Evolutionary conservation across 2,888 invertebrate genomes (phyloP).

Genomic region (Cephus rjabovi): DNA sequence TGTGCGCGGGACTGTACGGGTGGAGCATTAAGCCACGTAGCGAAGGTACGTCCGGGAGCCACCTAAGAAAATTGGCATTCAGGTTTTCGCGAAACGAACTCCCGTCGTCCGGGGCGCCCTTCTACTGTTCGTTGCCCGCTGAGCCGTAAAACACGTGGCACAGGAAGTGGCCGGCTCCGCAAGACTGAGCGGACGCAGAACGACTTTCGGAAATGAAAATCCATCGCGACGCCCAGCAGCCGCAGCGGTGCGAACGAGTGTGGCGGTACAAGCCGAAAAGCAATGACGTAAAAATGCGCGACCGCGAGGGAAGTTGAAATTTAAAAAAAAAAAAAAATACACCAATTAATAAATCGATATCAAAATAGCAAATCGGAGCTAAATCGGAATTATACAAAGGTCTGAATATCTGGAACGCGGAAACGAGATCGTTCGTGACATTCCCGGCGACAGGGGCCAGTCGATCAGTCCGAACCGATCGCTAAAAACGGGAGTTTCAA

Average conservation of each 20-base stretch:
- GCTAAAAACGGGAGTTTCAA: background rate
- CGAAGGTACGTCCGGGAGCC: background rate
- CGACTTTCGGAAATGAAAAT: background rate
- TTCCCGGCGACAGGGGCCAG: background rate
- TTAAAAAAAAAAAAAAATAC: background rate
- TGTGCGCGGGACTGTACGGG: background rate
- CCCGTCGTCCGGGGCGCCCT: background rate
- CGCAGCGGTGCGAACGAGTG: background rate
- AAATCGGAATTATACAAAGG: background rate
- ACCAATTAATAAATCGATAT: background rate
- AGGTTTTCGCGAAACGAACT: constrained; percentile 37
- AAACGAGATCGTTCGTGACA: background rate
- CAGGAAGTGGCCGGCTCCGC: background rate
- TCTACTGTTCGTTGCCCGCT: constrained; percentile 24
- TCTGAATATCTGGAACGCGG: background rate
- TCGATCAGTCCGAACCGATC: background rate
- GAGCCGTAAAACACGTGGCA: constrained; percentile 27
- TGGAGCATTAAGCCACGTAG: background rate
- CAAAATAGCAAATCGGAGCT: background rate
- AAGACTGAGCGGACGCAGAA: background rate
- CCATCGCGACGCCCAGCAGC: background rate
- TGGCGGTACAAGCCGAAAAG: background rate
- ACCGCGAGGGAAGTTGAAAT: rapidly evolving
- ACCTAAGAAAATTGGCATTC: constrained; percentile 37
- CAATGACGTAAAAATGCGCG: background rate